Conservation (phyloP, 2,113 vertebrate species). For the Siniperca knerii region DNA sequence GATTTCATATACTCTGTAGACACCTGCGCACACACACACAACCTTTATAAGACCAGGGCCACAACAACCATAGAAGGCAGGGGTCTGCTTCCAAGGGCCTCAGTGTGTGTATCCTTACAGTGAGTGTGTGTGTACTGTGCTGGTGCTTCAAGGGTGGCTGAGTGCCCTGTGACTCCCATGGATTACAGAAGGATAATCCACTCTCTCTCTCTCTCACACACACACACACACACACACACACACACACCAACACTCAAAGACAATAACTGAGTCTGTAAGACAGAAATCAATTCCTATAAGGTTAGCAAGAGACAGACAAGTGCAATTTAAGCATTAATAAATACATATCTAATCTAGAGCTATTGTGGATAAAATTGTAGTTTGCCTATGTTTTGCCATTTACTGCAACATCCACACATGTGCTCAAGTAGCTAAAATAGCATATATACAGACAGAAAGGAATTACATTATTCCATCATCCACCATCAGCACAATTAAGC, state of each 20-base stretch:
- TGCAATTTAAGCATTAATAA: not conserved
- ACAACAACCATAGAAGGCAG: conserved; percentile 79
- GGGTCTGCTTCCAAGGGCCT: conserved; percentile 57
- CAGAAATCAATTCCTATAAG: too few relatives aligned
- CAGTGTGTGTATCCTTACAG: conserved; percentile 29
- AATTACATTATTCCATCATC: not conserved
- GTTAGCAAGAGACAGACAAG: not conserved
- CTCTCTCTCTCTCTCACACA: not conserved
- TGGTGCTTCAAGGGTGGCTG: conserved; percentile 63
- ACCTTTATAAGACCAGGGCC: conserved; percentile 36
- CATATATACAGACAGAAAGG: not conserved
- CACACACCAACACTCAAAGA: conserved; percentile 45
- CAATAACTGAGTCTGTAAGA: not conserved
- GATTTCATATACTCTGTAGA: conserved; percentile 44
- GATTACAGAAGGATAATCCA: conserved; percentile 73
- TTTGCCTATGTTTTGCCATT: not conserved
- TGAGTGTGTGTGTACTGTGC: conserved; percentile 22
- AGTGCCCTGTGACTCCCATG: conserved; percentile 51
- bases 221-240: not conserved
- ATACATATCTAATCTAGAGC: conserved; percentile 1
- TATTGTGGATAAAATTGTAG: not conserved
- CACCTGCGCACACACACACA: conserved; percentile 40
- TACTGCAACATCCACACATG: not conserved
- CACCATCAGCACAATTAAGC: not conserved
- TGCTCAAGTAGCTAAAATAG: not conserved